Evolutionary conservation across 1,140 invertebrate genomes (phyloP), one percentile per base, ranked within the genome.

Genomic region (Coelopa frigida): DNA sequence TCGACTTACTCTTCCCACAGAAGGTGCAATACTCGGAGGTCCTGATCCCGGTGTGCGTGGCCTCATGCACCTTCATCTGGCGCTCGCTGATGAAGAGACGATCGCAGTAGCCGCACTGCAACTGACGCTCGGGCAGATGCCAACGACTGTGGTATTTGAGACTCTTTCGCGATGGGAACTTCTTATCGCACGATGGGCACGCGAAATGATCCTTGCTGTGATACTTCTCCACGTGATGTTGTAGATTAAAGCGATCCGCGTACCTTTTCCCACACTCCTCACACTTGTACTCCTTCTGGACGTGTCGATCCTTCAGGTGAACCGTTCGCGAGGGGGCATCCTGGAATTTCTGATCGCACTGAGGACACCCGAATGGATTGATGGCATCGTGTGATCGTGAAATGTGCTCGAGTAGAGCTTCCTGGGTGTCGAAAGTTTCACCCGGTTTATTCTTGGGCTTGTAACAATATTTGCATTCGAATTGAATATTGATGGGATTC

Each of bases 61-160:
- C 62, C 37, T 65, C 62, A 24, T 66, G 62, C 35, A 53, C 55
- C 33, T 60, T 61, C 10, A 65, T 51, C 42, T 66, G 62, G 2
- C 59, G 49, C 31, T 62, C 58, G 52, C 58, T 66, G 35, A 66
- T 66, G 23, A 66, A 66, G 6, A 66, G 33, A 15, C 62, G 54
- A 35, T 66, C 62, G 39, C 62, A 66, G 8, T 61, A 55, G 8
- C 23, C 54, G 17, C 62, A 66, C 20, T 61, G 57, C 5, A 66
- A 43, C 37, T 66, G 58, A 2, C 53, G 56, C 11, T 61, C 55
- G 20, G 62, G 62, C 41, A 61, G 62, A 40, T 66, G 62, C 62
- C 62, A 66, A 32, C 65, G 65, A 56, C 62, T 66, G 36, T 66
- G 62, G 36, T 66, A 66, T 7, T 59, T 65, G 2, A 66, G 43